Percentiles rank a stretch among this genome's conserved stretches.
Conservation (phyloP, 2,113 vertebrate genomes). For the Puffinus mauretanicus region DNA sequence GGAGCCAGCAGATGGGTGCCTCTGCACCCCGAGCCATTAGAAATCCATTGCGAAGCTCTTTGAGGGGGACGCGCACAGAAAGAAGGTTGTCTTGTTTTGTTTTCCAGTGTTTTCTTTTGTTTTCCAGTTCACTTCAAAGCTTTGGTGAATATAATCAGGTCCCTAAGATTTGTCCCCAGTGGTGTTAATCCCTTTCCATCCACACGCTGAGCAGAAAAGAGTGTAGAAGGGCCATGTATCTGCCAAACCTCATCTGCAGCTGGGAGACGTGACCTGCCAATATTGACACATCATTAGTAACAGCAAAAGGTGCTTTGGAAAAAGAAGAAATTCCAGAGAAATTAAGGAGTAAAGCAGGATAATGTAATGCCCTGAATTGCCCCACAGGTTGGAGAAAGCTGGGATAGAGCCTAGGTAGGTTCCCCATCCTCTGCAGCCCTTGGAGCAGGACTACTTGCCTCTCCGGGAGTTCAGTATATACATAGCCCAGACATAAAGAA, state of each 20-base stretch:
- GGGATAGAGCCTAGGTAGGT: not conserved
- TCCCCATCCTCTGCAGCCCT: not conserved
- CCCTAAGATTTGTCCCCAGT: not conserved
- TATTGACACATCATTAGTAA: conserved; percentile 16
- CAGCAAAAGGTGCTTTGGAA: conserved; percentile 72
- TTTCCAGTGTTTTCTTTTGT: not conserved
- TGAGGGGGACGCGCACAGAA: not conserved
- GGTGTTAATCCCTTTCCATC: not conserved
- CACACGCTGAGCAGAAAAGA: not conserved
- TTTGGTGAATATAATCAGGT: not conserved
- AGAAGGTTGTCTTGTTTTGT: not conserved
- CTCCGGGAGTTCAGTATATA: not conserved
- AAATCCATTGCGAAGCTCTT: not conserved
- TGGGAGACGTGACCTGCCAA: conserved; percentile 4
- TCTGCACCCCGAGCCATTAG: not conserved
- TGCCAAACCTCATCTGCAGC: not conserved
- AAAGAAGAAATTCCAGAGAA: conserved; percentile 24
- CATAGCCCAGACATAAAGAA: not conserved
- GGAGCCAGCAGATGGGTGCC: rapidly evolving
- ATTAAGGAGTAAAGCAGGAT: not conserved
- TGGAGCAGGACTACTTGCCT: rapidly evolving
- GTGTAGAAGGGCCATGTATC: not conserved
- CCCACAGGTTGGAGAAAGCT: not conserved
- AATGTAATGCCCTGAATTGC: not conserved
- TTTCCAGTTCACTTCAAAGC: not conserved